Conservation (phyloP, 2,888 invertebrate species). For the Petrolisthes manimaculis region DNA sequence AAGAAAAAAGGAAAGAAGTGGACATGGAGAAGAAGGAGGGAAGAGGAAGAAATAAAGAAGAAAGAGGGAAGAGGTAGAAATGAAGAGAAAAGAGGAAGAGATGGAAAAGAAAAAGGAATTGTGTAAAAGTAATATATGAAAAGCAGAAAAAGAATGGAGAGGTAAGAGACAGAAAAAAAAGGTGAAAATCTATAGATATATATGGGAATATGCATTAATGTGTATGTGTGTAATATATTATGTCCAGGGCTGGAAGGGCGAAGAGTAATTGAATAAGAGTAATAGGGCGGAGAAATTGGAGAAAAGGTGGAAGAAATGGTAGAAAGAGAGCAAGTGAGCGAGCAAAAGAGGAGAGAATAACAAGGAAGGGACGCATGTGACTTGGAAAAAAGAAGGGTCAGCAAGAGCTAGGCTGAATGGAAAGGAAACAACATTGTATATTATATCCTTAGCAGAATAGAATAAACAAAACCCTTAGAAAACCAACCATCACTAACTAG, state of each 20-base stretch:
- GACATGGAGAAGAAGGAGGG: not conserved
- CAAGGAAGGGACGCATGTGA: no score
- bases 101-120: not conserved
- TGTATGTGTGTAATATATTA: no score
- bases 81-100: conserved; percentile 1
- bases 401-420: no score
- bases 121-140: not conserved
- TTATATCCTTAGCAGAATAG: no score
- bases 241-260: no score
- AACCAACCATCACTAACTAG: no score
- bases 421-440: no score
- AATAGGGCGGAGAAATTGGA: not conserved
- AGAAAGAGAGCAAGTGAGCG: not conserved
- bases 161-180: conserved; percentile 4
- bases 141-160: not conserved
- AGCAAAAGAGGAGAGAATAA: not conserved
- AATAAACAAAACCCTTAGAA: no score
- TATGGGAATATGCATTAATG: no score
- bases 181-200: not conserved
- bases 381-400: no score
- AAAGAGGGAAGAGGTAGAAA: conserved; percentile 6
- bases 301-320: not conserved
- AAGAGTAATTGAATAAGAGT: no score
- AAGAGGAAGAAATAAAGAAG: not conserved
- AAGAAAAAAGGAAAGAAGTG: not conserved